Conservation (phyloP, 2,888 invertebrate species). For the Spilarctia lutea region DNA sequence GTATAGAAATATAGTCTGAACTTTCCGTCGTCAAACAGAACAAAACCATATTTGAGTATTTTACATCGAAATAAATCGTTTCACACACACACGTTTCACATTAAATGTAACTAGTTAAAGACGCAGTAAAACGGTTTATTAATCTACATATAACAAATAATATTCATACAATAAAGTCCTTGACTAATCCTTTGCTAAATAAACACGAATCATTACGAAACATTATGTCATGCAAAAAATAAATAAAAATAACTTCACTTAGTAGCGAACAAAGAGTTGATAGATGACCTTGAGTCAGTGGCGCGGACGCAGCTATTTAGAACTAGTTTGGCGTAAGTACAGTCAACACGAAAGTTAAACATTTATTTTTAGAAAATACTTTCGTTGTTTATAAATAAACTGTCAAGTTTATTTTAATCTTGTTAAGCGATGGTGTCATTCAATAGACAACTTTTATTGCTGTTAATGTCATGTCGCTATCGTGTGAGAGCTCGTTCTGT, state of each 20-base stretch:
- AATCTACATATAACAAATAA: too few relatives aligned
- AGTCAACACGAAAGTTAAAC: slow-evolving; percentile 25
- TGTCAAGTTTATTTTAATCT: background rate
- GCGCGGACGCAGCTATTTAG: slow-evolving; percentile 38
- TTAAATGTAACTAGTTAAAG: too few relatives aligned
- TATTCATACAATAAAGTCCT: slow-evolving; percentile 8
- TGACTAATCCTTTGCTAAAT: slow-evolving; percentile 4
- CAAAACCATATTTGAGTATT: background rate
- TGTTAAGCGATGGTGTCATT: background rate
- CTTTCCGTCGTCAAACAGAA: too few relatives aligned
- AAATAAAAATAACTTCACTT: slow-evolving; percentile 34
- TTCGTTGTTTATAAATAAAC: slow-evolving; percentile 18
- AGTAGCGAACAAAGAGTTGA: slow-evolving; percentile 37
- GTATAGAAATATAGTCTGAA: too few relatives aligned
- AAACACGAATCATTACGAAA: slow-evolving; percentile 21
- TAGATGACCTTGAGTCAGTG: slow-evolving; percentile 41
- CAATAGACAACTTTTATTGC: too few relatives aligned
- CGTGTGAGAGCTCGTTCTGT: background rate
- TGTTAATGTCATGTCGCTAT: background rate
- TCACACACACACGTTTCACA: too few relatives aligned
- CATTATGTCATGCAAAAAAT: slow-evolving; percentile 38
- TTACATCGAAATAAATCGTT: background rate
- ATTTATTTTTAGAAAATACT: slow-evolving; percentile 24
- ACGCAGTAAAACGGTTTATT: too few relatives aligned
- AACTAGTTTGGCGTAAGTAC: slow-evolving; percentile 32